phyloP scores from a whole-genome alignment of 2,888 invertebrate genomes.

The Tipula unca region DNA sequence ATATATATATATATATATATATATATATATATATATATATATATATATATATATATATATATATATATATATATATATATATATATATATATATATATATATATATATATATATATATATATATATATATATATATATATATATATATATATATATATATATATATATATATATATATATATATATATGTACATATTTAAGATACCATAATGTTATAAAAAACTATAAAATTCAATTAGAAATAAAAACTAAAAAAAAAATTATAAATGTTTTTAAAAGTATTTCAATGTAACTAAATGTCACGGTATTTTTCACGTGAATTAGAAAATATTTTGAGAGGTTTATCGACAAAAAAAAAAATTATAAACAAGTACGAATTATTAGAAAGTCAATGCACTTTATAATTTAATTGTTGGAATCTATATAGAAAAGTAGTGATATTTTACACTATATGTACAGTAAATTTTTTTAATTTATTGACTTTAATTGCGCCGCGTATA shows the following conservation, averaged over 20 bases:
- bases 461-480: background rate
- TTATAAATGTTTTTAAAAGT: background rate
- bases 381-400: slow-evolving; percentile 14
- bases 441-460: background rate
- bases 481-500: background rate
- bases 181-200: background rate
- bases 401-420: background rate
- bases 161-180: too few relatives aligned
- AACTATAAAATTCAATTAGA: background rate
- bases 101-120: too few relatives aligned
- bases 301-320: background rate
- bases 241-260: background rate
- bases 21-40: too few relatives aligned
- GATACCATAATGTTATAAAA: background rate
- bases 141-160: too few relatives aligned
- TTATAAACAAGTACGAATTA: background rate
- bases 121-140: too few relatives aligned
- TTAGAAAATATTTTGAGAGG: background rate
- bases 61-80: too few relatives aligned
- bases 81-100: too few relatives aligned
- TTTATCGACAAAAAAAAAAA: background rate
- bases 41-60: too few relatives aligned
- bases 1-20: too few relatives aligned
- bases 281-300: background rate
- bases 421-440: background rate